These are phyloP conservation scores for Pithys albifrons DNA, from an alignment of 2,113 vertebrate species.

Conservation along the genomic window DNA sequence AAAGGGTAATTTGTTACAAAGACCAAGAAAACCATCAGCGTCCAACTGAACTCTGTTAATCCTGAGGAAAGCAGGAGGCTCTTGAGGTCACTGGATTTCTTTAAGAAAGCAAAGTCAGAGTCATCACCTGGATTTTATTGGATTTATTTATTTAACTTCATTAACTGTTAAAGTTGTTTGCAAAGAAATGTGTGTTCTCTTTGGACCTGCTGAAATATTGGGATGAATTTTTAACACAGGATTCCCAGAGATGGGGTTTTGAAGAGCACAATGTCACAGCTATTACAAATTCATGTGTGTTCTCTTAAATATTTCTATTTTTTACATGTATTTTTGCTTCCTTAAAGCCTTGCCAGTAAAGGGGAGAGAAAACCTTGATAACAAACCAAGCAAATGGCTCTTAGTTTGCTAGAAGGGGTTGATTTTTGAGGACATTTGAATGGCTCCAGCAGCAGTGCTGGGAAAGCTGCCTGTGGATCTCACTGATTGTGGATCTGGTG, in stretches of 20 bases:
- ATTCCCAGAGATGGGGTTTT: not conserved
- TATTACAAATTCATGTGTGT: not conserved
- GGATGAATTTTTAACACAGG: not conserved
- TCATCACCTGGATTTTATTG: not conserved
- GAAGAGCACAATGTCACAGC: not conserved
- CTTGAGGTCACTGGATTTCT: not conserved
- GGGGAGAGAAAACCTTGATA: not conserved
- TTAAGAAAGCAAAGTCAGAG: not conserved
- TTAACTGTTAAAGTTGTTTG: not conserved
- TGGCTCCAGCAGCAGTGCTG: not conserved
- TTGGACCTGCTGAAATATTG: not conserved
- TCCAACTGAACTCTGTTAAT: slow-evolving; percentile 23
- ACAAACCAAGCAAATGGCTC: not conserved
- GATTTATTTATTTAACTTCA: not conserved
- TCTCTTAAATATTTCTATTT: not conserved
- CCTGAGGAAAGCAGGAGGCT: not conserved
- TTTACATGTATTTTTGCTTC: not conserved
- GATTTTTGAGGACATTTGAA: not conserved
- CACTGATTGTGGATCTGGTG: not conserved
- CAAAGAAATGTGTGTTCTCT: not conserved
- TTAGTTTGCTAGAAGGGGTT: not conserved
- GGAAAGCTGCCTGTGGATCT: not conserved
- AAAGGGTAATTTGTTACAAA: not conserved
- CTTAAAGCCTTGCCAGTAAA: not conserved
- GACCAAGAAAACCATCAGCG: not conserved